A percentile compares a stretch with the other conserved stretches of the same genome.
phyloP scores from a whole-genome alignment of 2,888 invertebrate genomes.

The Serripes groenlandicus region DNA sequence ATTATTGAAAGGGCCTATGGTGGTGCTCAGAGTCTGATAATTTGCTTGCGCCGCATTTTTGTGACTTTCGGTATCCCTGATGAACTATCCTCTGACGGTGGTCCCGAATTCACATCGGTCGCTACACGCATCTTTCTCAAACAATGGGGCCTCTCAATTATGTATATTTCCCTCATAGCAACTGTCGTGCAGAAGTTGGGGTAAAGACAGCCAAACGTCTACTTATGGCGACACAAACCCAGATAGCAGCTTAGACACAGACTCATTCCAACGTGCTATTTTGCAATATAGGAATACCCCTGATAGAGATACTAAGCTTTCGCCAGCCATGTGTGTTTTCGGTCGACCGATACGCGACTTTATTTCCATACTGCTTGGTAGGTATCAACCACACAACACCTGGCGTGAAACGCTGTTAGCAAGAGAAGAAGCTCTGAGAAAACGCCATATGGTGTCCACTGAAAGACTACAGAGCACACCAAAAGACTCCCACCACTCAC shows the following conservation, averaged over 20 bases:
- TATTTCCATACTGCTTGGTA: constrained; percentile 53
- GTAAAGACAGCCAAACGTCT: neutral
- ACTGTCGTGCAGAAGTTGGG: constrained; percentile 48
- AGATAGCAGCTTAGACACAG: neutral
- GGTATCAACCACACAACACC: no score
- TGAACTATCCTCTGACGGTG: constrained; percentile 72
- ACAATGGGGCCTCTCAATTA: constrained; percentile 74
- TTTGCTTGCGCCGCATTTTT: no score
- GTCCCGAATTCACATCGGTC: constrained; percentile 69
- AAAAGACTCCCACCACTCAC: constrained; percentile 50
- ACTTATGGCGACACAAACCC: neutral
- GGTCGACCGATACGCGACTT: constrained; percentile 68
- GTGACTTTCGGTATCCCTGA: no score
- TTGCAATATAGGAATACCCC: neutral
- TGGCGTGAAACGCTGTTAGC: no score
- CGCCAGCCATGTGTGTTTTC: no score
- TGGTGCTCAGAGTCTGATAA: constrained; percentile 41
- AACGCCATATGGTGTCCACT: constrained; percentile 64
- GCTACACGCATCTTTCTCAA: constrained; percentile 66
- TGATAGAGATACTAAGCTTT: no score
- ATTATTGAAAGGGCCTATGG: constrained; percentile 46
- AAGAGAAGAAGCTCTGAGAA: no score
- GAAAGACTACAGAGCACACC: constrained; percentile 68
- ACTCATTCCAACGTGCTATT: neutral
- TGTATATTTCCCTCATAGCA: constrained; percentile 75